Evolutionary conservation across 2,888 invertebrate species (phyloP).

Genomic region (Synanthedon formicaeformis): DNA sequence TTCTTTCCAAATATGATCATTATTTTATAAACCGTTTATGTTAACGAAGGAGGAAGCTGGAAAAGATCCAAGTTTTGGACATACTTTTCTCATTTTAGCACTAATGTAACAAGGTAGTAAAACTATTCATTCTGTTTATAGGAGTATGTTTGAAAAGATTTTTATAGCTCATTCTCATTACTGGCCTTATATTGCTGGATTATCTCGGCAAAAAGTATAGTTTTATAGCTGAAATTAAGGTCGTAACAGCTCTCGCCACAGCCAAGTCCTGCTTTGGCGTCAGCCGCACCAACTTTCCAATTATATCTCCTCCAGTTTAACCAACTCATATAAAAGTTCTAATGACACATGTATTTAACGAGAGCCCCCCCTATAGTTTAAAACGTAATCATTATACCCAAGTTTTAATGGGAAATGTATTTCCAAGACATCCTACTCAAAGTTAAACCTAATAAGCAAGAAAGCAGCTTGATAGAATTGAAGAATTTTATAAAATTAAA

Average conservation of each 20-base stretch:
- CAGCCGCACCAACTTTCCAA: slow-evolving; percentile 58
- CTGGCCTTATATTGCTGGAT: slow-evolving; percentile 12
- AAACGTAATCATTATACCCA: slow-evolving; percentile 16
- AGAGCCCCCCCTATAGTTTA: slow-evolving; percentile 6
- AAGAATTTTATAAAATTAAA: too few species aligned
- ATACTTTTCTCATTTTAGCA: too few species aligned
- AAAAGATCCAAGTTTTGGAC: too few species aligned
- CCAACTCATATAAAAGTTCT: slow-evolving; percentile 64
- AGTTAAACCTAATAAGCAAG: neutral
- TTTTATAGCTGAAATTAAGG: slow-evolving; percentile 43
- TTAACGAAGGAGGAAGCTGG: too few species aligned
- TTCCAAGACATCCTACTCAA: neutral
- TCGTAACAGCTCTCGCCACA: slow-evolving; percentile 31
- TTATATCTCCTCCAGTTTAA: slow-evolving; percentile 56
- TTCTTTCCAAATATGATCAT: too few species aligned
- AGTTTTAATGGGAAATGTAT: neutral
- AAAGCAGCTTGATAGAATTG: too few species aligned
- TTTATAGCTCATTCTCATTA: slow-evolving; percentile 1
- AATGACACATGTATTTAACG: slow-evolving; percentile 37
- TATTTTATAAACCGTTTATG: too few species aligned
- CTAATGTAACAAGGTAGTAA: too few species aligned
- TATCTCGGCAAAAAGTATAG: slow-evolving; percentile 19
- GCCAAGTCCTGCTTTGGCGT: slow-evolving; percentile 28
- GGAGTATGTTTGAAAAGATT: neutral
- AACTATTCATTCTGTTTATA: neutral